Evolutionary conservation across 2,797 vertebrate genomes (phyloP).

Genomic region (Lepus townsendii): DNA sequence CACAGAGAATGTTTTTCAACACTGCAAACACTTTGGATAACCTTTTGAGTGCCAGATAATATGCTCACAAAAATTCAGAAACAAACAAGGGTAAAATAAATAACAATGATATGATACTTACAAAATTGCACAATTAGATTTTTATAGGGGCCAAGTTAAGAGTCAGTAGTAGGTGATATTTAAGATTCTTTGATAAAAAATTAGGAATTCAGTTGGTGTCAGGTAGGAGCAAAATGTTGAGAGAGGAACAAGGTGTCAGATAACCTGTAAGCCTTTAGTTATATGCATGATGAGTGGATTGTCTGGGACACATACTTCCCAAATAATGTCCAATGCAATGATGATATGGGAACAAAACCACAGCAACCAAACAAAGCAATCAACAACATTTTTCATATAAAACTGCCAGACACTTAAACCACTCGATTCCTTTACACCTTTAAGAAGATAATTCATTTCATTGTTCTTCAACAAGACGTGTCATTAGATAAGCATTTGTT

Average conservation of each 20-base stretch:
- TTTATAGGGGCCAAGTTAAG: not conserved
- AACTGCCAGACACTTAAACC: not conserved
- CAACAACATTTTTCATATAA: fast-evolving
- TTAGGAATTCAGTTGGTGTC: not conserved
- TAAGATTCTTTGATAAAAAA: not conserved
- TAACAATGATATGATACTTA: not conserved
- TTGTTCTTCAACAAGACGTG: not conserved
- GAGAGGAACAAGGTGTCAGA: fast-evolving
- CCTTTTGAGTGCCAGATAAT: not conserved
- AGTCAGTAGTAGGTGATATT: not conserved
- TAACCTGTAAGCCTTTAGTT: fast-evolving
- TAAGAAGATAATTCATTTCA: not conserved
- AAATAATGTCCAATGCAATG: not conserved
- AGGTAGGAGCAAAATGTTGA: not conserved
- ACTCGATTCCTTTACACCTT: not conserved
- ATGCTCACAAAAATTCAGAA: not conserved
- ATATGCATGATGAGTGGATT: fast-evolving
- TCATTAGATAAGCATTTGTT: not conserved
- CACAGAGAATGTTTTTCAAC: not conserved
- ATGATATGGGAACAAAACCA: not conserved
- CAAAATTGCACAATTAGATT: not conserved
- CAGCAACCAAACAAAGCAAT: not conserved
- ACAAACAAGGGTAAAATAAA: not conserved
- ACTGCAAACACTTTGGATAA: not conserved
- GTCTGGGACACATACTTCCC: not conserved